These are phyloP conservation scores for Cygnus olor DNA, from an alignment of 2,797 vertebrate genomes.

Conservation along the genomic window DNA sequence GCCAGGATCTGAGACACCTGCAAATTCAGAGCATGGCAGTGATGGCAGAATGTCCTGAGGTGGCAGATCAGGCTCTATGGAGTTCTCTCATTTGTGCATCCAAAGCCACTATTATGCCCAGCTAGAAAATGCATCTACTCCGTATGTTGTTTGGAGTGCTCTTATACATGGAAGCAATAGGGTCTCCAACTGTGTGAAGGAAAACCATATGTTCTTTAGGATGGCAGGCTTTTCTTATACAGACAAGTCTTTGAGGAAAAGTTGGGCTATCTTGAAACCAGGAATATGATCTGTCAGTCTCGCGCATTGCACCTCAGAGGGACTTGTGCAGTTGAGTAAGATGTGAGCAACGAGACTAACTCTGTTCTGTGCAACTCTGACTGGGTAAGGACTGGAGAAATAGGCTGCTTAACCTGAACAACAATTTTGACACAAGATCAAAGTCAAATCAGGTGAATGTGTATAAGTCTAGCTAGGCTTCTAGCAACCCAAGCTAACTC, in stretches of 20 bases:
- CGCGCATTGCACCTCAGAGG: not conserved
- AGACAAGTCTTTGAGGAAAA: not conserved
- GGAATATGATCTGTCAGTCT: not conserved
- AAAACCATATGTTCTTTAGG: not conserved
- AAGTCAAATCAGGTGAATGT: not conserved
- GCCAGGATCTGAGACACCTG: not conserved
- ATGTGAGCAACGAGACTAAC: not conserved
- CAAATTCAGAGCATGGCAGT: not conserved
- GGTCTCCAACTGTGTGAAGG: not conserved
- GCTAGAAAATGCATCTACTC: not conserved
- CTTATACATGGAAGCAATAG: not conserved
- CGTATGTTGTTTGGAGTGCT: not conserved
- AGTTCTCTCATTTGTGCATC: not conserved
- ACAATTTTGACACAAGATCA: not conserved
- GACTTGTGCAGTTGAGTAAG: not conserved
- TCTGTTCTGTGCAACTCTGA: not conserved
- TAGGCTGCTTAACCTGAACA: not conserved
- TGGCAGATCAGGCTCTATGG: not conserved
- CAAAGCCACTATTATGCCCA: not conserved
- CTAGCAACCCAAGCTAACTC: accelerated
- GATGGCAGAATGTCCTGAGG: not conserved
- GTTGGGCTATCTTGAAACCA: not conserved
- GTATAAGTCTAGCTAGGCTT: accelerated
- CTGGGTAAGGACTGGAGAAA: not conserved
- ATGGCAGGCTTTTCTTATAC: not conserved